A percentile compares a stretch with the other conserved stretches of the same genome.
Conservation (phyloP, 2,888 invertebrate species). For the Limnephilus marmoratus region DNA sequence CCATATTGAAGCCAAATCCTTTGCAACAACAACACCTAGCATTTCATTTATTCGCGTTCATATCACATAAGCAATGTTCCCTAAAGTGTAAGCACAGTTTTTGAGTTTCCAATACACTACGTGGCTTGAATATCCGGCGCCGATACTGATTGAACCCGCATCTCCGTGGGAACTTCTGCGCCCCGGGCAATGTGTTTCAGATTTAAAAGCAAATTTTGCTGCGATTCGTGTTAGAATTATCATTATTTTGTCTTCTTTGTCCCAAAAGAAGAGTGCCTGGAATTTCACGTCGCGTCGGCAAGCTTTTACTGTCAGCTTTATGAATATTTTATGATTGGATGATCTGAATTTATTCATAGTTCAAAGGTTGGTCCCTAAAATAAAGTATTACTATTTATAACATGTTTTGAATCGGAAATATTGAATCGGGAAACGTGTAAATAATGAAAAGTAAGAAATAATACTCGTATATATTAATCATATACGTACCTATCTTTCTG, state of each 20-base stretch:
- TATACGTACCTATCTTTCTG: too few relatives aligned
- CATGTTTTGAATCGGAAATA: background rate
- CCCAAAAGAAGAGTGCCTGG: background rate
- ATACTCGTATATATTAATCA: too few relatives aligned
- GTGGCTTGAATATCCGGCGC: constrained; percentile 33
- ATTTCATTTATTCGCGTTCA: background rate
- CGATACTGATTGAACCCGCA: constrained; percentile 45
- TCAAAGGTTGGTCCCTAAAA: background rate
- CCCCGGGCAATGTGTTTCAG: constrained; percentile 6
- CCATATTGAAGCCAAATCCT: background rate
- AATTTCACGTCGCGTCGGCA: background rate
- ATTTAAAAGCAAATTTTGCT: constrained; percentile 25
- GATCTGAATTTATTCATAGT: background rate
- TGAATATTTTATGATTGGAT: background rate
- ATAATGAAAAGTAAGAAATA: too few relatives aligned
- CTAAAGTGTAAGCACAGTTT: constrained; percentile 25
- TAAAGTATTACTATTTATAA: background rate
- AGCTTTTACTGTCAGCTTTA: background rate
- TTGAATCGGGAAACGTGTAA: background rate
- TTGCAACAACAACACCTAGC: background rate
- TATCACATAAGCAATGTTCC: constrained; percentile 25
- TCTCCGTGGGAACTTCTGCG: constrained; percentile 12
- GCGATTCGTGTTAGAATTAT: background rate
- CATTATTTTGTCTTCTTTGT: background rate
- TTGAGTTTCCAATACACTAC: constrained; percentile 45